Conservation (phyloP, 2,797 vertebrate genomes). For the Onychomys leucogaster region DNA sequence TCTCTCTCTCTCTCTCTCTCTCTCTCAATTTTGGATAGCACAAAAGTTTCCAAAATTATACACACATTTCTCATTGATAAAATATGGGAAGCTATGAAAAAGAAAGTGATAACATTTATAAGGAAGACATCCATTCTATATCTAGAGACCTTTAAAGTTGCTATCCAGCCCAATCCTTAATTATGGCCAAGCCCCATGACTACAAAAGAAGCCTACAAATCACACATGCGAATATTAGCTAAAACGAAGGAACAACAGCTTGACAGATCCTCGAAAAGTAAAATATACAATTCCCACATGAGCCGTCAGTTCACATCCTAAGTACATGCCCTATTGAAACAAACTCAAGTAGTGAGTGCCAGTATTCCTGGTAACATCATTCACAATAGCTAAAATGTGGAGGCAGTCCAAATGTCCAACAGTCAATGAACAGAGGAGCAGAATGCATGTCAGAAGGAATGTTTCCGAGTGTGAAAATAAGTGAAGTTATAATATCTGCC, state of each 20-base stretch:
- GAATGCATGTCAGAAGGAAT: background rate
- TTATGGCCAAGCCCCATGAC: background rate
- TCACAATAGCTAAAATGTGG: background rate
- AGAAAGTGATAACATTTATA: background rate
- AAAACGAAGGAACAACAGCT: background rate
- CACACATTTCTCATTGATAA: slow-evolving; percentile 33
- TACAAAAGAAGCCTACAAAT: background rate
- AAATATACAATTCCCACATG: background rate
- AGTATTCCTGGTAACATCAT: background rate
- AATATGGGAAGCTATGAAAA: background rate
- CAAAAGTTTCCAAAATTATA: slow-evolving; percentile 43
- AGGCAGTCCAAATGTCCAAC: background rate
- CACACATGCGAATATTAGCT: background rate
- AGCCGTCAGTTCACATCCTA: background rate
- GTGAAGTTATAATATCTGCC: background rate
- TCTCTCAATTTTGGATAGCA: background rate
- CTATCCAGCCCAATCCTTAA: background rate
- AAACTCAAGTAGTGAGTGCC: background rate
- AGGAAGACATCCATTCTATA: background rate
- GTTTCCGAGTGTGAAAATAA: background rate
- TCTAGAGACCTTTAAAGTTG: background rate
- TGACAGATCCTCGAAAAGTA: background rate
- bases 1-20: background rate
- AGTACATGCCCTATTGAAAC: background rate
- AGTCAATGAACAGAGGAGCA: background rate